Base-by-base conservation (phyloP, 2,113 vertebrate species). In the Drymodes brunneopygia region DNA sequence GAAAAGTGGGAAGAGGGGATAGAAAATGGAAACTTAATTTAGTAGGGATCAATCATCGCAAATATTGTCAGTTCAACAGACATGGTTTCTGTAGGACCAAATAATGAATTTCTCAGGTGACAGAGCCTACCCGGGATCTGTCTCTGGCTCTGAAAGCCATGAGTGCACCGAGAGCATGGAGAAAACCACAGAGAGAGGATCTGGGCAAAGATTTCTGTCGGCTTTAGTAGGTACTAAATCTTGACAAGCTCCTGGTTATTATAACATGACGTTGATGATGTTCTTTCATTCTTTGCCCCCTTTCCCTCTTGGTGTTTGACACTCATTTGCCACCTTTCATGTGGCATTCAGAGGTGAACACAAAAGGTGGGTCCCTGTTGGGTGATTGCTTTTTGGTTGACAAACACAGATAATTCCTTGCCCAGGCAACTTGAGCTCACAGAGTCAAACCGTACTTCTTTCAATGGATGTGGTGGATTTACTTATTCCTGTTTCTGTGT, bases 381-480 rank as follows among this genome's bases (percentile, higher is more conserved):
- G 88, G 27, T 72, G 65, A 45, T 27, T 2, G 0, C 21, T 94
- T 95, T 77, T 89, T 74, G 53, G 36, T 97, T 97, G 81, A 93
- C 94, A 96, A 91, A 83, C 71, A 84, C 42, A 94, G 90, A 84
- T 95, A 88, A 94, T 71, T 97, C 90, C 94, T 94, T 94, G 92
- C 75, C 50, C n/a, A 62, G 62, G 94, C 64, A 93, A 93, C 95
- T 88, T 83, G 92, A 90, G 58, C 42, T 73, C 54, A 89, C 3
- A 10, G 83, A 97, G 57, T 62, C 90, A 96, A 80, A 78, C 66
- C 6, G 3, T 74, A 56, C 69, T 95, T 74, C 92, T 97, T 95
- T 97, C 92, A 82, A 97, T 97, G 97, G 97, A 96, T 95, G 94
- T 97, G 94, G 95, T 97, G 81, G 96, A 91, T 96, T 97, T 97